Percentiles rank a stretch among this genome's conserved stretches.
These are phyloP conservation scores for Hemibagrus wyckioides DNA, from an alignment of 2,113 vertebrate genomes.

Conservation along the genomic window DNA sequence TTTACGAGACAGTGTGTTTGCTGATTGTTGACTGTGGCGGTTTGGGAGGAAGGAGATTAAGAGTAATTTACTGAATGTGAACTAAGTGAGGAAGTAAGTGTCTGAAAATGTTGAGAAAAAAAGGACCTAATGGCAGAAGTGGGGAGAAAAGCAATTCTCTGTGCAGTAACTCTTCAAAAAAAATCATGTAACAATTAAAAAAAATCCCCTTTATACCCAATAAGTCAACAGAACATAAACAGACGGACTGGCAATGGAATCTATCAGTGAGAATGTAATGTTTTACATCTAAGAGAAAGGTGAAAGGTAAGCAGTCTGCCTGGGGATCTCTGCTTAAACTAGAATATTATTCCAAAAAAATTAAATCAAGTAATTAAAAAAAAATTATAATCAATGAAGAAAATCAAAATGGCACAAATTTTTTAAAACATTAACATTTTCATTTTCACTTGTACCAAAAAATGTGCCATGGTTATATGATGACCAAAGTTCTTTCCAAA, in stretches of 20 bases:
- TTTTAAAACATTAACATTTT: conserved; percentile 15
- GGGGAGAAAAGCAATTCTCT: conserved; percentile 22
- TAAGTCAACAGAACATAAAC: conserved; percentile 19
- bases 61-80: conserved; percentile 20
- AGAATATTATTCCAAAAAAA: conserved; percentile 29
- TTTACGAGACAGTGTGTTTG: conserved; percentile 16
- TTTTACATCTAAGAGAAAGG: conserved; percentile 14
- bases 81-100: conserved; percentile 25
- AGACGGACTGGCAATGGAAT: background rate
- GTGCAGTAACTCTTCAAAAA: conserved; percentile 22
- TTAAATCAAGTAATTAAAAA: conserved; percentile 6
- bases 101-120: conserved; percentile 32
- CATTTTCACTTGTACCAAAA: background rate
- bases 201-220: conserved; percentile 20
- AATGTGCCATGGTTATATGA: background rate
- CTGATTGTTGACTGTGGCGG: conserved; percentile 18
- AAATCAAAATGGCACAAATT: conserved; percentile 15
- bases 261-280: conserved; percentile 1
- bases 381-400: conserved; percentile 14
- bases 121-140: background rate
- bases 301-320: background rate
- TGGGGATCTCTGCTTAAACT: conserved; percentile 10
- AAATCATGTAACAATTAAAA: conserved; percentile 13
- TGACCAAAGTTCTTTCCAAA: conserved; percentile 21
- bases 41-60: background rate